Base-by-base conservation (phyloP, 1,140 invertebrate species). In the Apolygus lucorum region DNA sequence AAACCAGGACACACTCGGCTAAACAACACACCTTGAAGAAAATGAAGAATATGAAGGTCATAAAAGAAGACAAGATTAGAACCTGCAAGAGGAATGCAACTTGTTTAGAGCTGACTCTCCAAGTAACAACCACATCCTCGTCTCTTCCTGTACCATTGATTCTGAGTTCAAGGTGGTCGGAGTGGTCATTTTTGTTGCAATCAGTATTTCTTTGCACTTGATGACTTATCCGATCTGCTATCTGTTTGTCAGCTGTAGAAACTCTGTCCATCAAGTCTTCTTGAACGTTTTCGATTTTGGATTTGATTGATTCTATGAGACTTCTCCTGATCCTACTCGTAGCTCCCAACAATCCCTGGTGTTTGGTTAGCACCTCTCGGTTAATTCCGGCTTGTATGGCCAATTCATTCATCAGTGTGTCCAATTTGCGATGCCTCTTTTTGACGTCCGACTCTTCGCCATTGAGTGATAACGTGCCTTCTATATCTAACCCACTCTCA, bases 11-110 rank as follows among this genome's bases (percentile, higher is more conserved):
- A 21, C 54, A 59, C 11, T 59, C 54, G 4, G 22, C 54, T 59
- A 59, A 11, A 24, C 54, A 59, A 22, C 54, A 59, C 4, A 59
- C 4, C 54, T 59, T 59, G 54, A 59, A 59, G 22, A 59, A 59
- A 11, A 59, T 4, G 22, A 59, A 59, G 54, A 59, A 59, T 11
- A 59, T 24, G 54, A 59, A 17, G 4, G 22, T 59, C 54, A 59
- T 59, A 22, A 59, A 17, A 17, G 54, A 59, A 14, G 54, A 59
- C 22, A 59, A 4, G 22, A 59, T 24, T 8, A 59, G 54, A 21
- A 59, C 22, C 22, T 59, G 11, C 54, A 59, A 21, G 11, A 59
- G 4, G 4, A 17, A 24, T 4, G 54, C 54, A 22, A 59, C 54
- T 14, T 59, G 54, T 11, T 59, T 22, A 4, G 54, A 59, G 54